Percentiles rank a stretch among this genome's conserved stretches.
phyloP scores from a whole-genome alignment of 2,113 vertebrate genomes.

The Leucopsar rothschildi region DNA sequence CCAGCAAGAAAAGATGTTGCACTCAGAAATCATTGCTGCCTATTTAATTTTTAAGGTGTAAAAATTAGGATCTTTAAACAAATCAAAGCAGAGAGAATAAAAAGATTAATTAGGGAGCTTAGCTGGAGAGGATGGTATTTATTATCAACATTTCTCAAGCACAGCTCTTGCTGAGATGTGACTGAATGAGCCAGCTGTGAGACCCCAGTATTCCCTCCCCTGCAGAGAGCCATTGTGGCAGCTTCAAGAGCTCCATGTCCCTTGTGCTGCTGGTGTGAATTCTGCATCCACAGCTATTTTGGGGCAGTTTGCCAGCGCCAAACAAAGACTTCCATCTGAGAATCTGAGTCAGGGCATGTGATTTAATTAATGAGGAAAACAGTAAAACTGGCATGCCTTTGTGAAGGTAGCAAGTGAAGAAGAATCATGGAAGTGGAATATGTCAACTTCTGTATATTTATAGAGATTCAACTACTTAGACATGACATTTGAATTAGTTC shows the following conservation, averaged over 20 bases:
- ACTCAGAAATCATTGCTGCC: not conserved
- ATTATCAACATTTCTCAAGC: not conserved
- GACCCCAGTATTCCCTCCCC: not conserved
- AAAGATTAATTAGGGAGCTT: not conserved
- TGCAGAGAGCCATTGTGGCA: not conserved
- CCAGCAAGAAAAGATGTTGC: not conserved
- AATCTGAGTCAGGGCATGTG: not conserved
- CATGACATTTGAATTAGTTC: not conserved
- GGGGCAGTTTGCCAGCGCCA: not conserved
- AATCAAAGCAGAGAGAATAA: not conserved
- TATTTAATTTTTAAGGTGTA: not conserved
- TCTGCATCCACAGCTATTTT: not conserved
- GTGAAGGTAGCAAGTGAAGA: not conserved
- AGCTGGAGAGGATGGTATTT: not conserved
- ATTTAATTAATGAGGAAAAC: not conserved
- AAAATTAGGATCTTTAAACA: not conserved
- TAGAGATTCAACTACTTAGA: not conserved
- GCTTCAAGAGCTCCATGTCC: not conserved
- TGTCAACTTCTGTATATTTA: not conserved
- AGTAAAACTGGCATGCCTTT: not conserved
- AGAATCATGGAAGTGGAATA: not conserved
- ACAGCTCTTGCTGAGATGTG: not conserved
- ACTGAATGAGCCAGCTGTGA: not conserved
- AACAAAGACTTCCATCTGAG: not conserved
- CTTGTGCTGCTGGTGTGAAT: not conserved